These are phyloP conservation scores for Danio rerio DNA, from an alignment of 2,113 vertebrate genomes.

Conservation along the genomic window DNA sequence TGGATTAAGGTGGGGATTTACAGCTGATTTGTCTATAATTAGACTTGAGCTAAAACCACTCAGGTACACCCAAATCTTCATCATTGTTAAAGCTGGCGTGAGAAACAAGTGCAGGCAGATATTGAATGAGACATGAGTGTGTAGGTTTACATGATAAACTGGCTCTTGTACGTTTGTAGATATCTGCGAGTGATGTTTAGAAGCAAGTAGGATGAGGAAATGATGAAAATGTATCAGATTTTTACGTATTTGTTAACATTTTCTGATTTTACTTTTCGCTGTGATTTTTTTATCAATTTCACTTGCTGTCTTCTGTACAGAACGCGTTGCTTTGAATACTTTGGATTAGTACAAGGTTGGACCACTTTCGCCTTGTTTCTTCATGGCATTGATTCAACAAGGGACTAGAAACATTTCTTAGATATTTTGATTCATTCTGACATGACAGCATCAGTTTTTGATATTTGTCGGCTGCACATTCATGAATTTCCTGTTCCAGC, in stretches of 20 bases:
- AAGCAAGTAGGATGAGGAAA: background rate
- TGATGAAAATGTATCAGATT: background rate
- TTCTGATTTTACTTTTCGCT: background rate
- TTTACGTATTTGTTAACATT: background rate
- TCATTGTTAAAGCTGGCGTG: background rate
- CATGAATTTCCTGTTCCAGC: too few species aligned
- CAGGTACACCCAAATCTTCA: constrained; percentile 15
- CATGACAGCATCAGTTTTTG: too few species aligned
- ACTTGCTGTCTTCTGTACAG: too few species aligned
- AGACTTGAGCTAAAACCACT: background rate
- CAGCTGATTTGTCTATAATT: constrained; percentile 12
- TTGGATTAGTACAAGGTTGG: too few species aligned
- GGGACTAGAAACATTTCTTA: too few species aligned
- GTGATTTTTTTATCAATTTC: background rate
- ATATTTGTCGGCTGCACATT: too few species aligned
- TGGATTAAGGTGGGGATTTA: background rate
- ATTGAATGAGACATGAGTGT: background rate
- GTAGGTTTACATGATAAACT: background rate
- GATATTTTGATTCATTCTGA: too few species aligned
- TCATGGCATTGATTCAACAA: too few species aligned
- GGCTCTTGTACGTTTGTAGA: background rate
- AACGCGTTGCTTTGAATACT: too few species aligned
- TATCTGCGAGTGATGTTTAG: background rate
- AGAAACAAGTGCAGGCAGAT: background rate
- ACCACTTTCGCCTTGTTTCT: too few species aligned